Percentiles rank a stretch among this genome's conserved stretches.
Conservation (phyloP, 2,888 invertebrate species). For the Gryllus longicercus region DNA sequence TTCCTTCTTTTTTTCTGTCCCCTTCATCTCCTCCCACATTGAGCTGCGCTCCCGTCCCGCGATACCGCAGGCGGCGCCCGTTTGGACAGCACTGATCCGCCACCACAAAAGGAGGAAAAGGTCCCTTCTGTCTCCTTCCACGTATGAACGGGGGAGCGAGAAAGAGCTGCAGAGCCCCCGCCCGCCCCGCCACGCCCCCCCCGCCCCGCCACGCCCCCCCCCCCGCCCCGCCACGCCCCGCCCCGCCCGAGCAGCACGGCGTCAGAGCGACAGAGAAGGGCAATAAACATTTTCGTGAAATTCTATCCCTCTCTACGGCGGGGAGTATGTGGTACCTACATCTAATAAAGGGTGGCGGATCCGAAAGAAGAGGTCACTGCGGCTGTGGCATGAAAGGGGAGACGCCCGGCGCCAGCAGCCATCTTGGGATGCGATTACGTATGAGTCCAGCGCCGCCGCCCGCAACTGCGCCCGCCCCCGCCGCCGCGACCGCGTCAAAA, state of each 20-base stretch:
- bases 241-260: background rate
- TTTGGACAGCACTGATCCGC: background rate
- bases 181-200: background rate
- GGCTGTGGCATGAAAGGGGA: background rate
- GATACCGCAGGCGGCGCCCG: no score
- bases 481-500: no score
- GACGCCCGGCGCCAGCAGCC: background rate
- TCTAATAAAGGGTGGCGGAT: background rate
- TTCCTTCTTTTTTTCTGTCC: no score
- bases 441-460: background rate
- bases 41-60: no score
- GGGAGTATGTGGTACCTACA: background rate
- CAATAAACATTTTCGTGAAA: conserved; percentile 2
- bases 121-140: conserved; percentile 6
- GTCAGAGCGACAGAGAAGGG: background rate
- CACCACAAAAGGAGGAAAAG: conserved; percentile 1
- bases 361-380: conserved; percentile 17
- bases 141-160: background rate
- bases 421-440: conserved; percentile 9
- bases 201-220: background rate
- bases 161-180: background rate
- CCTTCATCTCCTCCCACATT: no score
- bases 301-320: background rate
- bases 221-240: background rate
- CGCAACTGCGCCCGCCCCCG: no score